Evolutionary conservation across 2,113 vertebrate genomes (phyloP), one percentile per base, ranked within the genome.

Genomic region (Dolichallabes microphthalmus): DNA sequence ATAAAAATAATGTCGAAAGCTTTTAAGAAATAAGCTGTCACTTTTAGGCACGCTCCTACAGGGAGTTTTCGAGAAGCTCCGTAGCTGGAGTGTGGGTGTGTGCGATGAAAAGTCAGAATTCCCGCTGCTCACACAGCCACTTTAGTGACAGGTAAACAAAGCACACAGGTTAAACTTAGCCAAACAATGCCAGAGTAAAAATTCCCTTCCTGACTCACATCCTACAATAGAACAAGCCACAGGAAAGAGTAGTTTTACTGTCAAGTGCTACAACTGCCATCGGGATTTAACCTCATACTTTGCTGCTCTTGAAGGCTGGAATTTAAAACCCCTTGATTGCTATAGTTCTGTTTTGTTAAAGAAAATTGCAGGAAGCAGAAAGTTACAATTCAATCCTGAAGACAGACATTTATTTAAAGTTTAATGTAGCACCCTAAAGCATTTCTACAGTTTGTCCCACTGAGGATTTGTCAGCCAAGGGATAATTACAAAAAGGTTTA

Each of bases 151-250:
- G 39, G 83, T 78, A 87, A 87, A 88, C 61, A 85, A 83, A 84
- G 78, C 60, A 35, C 61, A 63, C 71, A 86, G 76, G 76, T 78
- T 64, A 83, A 85, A 86, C 63, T 55, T 30, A 80, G 81, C 57
- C 50, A 82, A 87, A 87, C 74, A 85, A 83, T 55, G 74, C 61
- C 66, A 87, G 69, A 66, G 50, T 52, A 71, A 60, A 88, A 77
- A 80, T 13, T 53, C 64, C 64, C 22, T 61, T 80, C 58, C 64
- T 87, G 81, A 87, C 63, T 79, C 86, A 87, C 32, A 85, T 86
- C 88, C 74, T 82, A 35, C 27, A 35, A 45, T 27, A 85, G 55
- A 80, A 60, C 45, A 25, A 73, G 11, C 84, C 78, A 86, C 84
- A 86, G 77, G 84, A 86, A 86, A 12, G 20, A 80, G 57, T 60